A percentile compares a stretch with the other conserved stretches of the same genome.
Conservation (phyloP, 2,888 invertebrate genomes). For the Spodoptera picta region DNA sequence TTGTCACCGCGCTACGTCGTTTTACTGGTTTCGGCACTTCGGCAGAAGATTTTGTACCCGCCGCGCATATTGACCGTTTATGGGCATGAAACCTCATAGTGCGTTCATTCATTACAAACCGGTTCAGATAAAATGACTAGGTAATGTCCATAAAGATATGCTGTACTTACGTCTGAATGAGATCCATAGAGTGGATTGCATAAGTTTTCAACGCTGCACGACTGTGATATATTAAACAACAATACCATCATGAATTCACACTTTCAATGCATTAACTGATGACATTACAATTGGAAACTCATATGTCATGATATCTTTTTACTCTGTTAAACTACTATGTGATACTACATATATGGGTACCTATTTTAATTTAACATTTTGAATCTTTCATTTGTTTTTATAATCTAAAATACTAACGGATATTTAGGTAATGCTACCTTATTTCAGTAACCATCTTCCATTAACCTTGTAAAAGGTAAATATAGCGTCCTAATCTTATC, state of each 20-base stretch:
- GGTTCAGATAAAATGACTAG: slow-evolving; percentile 49
- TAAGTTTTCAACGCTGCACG: slow-evolving; percentile 36
- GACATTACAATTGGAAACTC: too few relatives aligned
- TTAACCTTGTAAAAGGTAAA: slow-evolving; percentile 51
- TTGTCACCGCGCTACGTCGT: slow-evolving; percentile 76
- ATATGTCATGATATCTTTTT: slow-evolving; percentile 3
- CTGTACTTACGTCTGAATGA: slow-evolving; percentile 40
- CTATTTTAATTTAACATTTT: background rate
- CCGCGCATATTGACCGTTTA: slow-evolving; percentile 77
- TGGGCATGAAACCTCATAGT: slow-evolving; percentile 72
- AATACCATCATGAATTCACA: slow-evolving; percentile 38
- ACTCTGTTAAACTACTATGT: slow-evolving; percentile 21
- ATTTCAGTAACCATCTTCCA: slow-evolving; percentile 14
- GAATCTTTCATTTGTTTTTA: background rate
- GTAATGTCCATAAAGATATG: slow-evolving; percentile 43
- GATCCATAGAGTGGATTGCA: slow-evolving; percentile 42
- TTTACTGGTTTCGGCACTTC: slow-evolving; percentile 82
- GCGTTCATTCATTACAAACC: slow-evolving; percentile 70
- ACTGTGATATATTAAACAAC: slow-evolving; percentile 44
- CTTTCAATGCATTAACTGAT: slow-evolving; percentile 25
- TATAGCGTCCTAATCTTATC: slow-evolving; percentile 67
- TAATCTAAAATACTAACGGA: slow-evolving; percentile 23
- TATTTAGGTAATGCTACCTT: slow-evolving; percentile 6
- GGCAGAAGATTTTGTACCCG: slow-evolving; percentile 74
- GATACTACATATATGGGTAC: background rate